phyloP scores from a whole-genome alignment of 2,113 vertebrate species.

The Bos indicus region DNA sequence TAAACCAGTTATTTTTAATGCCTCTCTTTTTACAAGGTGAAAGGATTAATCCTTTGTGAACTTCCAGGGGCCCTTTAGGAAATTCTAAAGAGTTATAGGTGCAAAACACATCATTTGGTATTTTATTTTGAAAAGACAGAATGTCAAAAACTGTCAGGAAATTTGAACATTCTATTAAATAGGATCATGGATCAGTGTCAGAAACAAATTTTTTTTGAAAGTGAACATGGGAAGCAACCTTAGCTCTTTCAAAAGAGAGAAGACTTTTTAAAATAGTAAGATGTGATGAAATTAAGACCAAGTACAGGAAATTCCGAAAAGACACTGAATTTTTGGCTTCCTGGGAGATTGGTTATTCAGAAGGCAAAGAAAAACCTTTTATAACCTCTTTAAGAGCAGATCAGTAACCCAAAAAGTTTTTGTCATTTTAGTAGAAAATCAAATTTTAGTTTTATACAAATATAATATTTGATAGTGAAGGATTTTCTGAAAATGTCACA shows the following conservation, averaged over 20 bases:
- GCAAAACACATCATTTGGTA: neutral
- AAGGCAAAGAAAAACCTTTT: neutral
- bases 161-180: neutral
- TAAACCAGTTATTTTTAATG: conserved; percentile 1
- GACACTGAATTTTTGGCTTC: neutral
- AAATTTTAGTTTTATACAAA: neutral
- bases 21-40: neutral
- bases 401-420: neutral
- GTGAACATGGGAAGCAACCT: neutral
- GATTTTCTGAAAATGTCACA: neutral
- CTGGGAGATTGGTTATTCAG: neutral
- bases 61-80: neutral
- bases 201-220: neutral
- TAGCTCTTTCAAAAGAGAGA: conserved; percentile 27
- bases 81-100: neutral
- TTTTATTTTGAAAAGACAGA: conserved; percentile 26
- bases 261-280: neutral
- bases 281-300: neutral
- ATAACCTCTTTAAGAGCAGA: neutral
- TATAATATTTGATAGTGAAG: neutral
- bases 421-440: neutral
- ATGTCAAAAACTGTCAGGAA: neutral
- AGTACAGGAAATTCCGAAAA: neutral
- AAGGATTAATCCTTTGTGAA: neutral
- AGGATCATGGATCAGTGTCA: neutral